Evolutionary conservation across 2,113 vertebrate species (phyloP), one percentile per base, ranked within the genome.

Genomic region (Tragelaphus strepsiceros): DNA sequence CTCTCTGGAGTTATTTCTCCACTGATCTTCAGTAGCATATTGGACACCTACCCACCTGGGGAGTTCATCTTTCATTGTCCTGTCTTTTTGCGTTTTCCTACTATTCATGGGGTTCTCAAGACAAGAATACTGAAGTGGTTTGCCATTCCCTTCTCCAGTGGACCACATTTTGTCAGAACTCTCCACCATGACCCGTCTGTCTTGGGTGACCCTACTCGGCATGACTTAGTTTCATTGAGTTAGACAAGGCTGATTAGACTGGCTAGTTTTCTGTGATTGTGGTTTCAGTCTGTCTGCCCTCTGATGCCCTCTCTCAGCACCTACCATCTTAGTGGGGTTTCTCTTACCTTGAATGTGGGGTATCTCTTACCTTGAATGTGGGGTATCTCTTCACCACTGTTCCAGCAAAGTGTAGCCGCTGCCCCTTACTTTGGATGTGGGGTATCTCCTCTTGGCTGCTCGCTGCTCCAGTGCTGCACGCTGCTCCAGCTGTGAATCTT

Each of bases 401-500:
- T 22, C 8, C 56, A 58, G 21, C 56, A 58, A 22, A 22, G 56
- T 8, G 21, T 8, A 58, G 56, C 56, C 0, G 64, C 17, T 5
- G 1, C n/a, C 35, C n/a, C 17, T 21, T 9, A 21, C 2, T 0
- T 21, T 21, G 64, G 10, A 3, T 5, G 0, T 10, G 0, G 10
- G 17, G n/a, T 6, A 24, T 6, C 67, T 39, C 67, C n/a, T 74
- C n/a, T 39, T 0, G 10, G 67, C 19, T 3, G n/a, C 67, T 71
- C 19, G 0, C n/a, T 71, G 19, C n/a, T 43, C 35, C 71, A 1
- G 35, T 10, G n/a, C n/a, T 0, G 0, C n/a, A 35, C 0, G 2
- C n/a, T 39, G n/a, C 5, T 26, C 22, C 35, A 43, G 71, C 22
- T 43, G 53, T 49, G 46, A 74, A 53, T n/a, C 26, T 82, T 43